Evolutionary conservation across 1,140 invertebrate genomes (phyloP), one percentile per base, ranked within the genome.

Genomic region (Tribolium madens): DNA sequence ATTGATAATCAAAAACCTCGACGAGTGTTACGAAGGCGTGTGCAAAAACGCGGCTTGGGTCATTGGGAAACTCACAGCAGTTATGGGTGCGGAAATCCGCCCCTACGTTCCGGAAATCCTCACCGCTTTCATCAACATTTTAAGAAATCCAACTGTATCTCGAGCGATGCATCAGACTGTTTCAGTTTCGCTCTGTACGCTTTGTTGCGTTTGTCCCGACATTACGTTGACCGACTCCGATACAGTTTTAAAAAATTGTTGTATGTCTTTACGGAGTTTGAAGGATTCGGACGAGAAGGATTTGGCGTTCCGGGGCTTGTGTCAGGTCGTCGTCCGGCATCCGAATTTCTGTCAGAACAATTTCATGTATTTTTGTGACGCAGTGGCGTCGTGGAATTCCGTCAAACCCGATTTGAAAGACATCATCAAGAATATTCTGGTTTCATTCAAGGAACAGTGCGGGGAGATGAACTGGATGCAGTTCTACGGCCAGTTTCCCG

Each of bases 41-140:
- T 99, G 98, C 88, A 99, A 99, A 86, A 99, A 99, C 87, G 97
- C 97, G 12, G 98, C 97, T 0, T 99, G 97, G 97, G 96, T 97
- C 6, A 98, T 99, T 81, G 97, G 97, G 26, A 97, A 99, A 89
- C 97, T 99, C 83, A 94, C 96, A 70, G 94, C 98, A 81, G 97
- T 98, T 88, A 90, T 98, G 87, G 96, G 96, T 15, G 57, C 75
- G 10, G 74, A 74, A 52, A 83, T 84, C 31, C 76, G 79, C 70
- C 84, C 81, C 1, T 85, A 84, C 75, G 53, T 81, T 9, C 73
- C 77, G 13, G 80, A 84, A 74, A 85, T 85, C 73, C 57, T 85
- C 0, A 80, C 73, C 73, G 76, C 77, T 68, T 81, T 82, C 73
- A 76, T 82, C 13, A 79, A 81, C 68, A 81, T 82, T 7, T 70